Base-by-base conservation (phyloP, 2,797 vertebrate genomes). In the Cercopithecus petaurista region DNA sequence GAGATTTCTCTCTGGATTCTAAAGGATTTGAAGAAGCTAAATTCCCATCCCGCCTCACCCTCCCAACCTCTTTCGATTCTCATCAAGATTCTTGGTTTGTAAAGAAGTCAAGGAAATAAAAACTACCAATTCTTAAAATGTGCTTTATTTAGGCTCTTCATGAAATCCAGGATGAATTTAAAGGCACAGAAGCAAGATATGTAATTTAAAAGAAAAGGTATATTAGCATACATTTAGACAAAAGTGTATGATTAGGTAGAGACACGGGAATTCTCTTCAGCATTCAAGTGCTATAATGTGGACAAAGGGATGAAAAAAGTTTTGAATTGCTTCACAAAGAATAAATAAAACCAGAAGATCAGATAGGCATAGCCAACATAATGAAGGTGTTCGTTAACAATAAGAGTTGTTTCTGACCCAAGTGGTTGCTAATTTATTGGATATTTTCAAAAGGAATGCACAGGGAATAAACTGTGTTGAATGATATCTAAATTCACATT, bases 81-180 rank as follows among this genome's bases (percentile, higher is more conserved):
- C 94, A 96, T 72, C 33, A 93, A 86, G 57, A 80, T 77, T 95
- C 81, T 89, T 94, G 28, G 55, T 30, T 97, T 97, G 95, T 61
- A 92, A 98, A 93, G 0, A 67, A 83, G 30, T 57, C 9, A 55
- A 77, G 24, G 92, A 81, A 97, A 93, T 4, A 81, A 93, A 67
- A 79, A 57, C 24, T 76, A 59, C 10, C 14, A 1, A 7, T 3
- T 93, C 17, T 70, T 46, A 67, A 88, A 85, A 92, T 79, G 81
- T 90, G 7, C 36, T 94, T 83, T 30, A 64, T 70, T 33, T 61
- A 84, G 9, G 6, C 0, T 5, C 7, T 46, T 97, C 96, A 97
- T 92, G 57, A 96, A 97, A 96, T 4, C 1, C 50, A 95, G 13
- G 2, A 91, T 98, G 95, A 9, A 87, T 39, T 93, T 88, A 83